Evolutionary conservation across 2,113 vertebrate species (phyloP).

Genomic region (Dascyllus trimaculatus): DNA sequence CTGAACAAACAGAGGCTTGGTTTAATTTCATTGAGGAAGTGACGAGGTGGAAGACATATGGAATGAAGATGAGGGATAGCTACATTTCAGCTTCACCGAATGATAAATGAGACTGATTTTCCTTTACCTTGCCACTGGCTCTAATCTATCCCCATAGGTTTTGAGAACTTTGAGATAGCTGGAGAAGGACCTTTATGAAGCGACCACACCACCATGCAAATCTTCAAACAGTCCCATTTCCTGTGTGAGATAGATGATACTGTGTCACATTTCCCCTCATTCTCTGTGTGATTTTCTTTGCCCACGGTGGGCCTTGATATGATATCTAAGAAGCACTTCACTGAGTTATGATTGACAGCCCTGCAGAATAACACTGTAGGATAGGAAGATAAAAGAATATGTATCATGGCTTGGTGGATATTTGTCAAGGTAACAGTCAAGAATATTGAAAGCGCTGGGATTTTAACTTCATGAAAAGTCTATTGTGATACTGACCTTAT

Average conservation of each 20-base stretch:
- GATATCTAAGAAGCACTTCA: conserved; percentile 65
- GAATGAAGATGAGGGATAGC: conserved; percentile 26
- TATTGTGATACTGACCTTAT: conserved; percentile 37
- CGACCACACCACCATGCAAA: conserved; percentile 55
- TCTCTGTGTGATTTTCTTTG: conserved; percentile 35
- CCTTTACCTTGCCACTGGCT: conserved; percentile 17
- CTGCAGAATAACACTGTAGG: conserved; percentile 45
- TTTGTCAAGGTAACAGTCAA: conserved; percentile 65
- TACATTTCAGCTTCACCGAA: conserved; percentile 30
- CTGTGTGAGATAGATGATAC: conserved; percentile 57
- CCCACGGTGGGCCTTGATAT: conserved; percentile 58
- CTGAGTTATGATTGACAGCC: conserved; percentile 69
- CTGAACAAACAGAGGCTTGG: neutral
- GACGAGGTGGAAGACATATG: conserved; percentile 5
- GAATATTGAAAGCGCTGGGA: conserved; percentile 63
- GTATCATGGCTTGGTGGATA: conserved; percentile 51
- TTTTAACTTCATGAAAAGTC: conserved; percentile 62
- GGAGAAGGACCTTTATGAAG: conserved; percentile 54
- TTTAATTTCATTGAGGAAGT: conserved; percentile 11
- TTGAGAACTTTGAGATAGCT: conserved; percentile 51
- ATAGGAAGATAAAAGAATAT: conserved; percentile 67
- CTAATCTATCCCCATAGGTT: conserved; percentile 43
- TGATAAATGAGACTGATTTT: conserved; percentile 53
- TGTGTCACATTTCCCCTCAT: conserved; percentile 17
- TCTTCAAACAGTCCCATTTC: conserved; percentile 72